Evolutionary conservation across 2,113 vertebrate species (phyloP), one percentile per base, ranked within the genome.

Genomic region (Cnemophilus loriae): DNA sequence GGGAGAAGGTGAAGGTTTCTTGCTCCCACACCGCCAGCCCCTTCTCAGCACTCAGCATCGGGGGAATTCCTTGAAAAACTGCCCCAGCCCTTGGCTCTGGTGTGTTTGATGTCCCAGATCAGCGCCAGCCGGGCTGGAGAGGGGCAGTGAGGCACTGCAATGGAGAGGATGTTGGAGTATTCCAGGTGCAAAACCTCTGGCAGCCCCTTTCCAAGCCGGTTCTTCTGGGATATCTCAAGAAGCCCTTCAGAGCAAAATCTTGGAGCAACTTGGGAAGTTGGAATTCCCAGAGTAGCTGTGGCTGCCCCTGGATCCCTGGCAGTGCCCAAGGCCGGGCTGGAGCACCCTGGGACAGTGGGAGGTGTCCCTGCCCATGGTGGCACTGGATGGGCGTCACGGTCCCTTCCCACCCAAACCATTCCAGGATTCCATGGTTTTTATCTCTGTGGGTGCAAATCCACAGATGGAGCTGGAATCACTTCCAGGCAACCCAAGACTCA

Each of bases 161-260:
- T 4, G 1, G 6, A 1, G 3, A 18, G 11, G 21, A 2, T 13
- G 5, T 1, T 6, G 47, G 33, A 30, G 18, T 3, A 1, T 33
- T 5, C 3, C 0, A 6, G 28, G 28, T 5, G 22, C 16, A 2
- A 1, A 42, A 6, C 33, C 32, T 17, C 59, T 26, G 39, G 12
- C 13, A 10, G 42, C 2, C 6, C 27, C 39, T 55, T 37, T 22
- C 53, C 20, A 11, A 47, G 18, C 9, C 9, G 10, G 2, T 18
- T 26, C 26, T 10, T 6, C 10, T 7, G 22, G 21, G 16, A 4
- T 35, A 9, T 1, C 49, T 9, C 33, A 19, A 12, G 22, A 19
- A 28, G 37, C 2, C 5, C 39, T 59, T 16, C 24, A 23, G 21
- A 18, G 13, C 30, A 13, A 41, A 15, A 37, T 8, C 49, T 22